Evolutionary conservation across 2,888 invertebrate genomes (phyloP), one percentile per base, ranked within the genome.

Genomic region (Hypselothyrea guttata): DNA sequence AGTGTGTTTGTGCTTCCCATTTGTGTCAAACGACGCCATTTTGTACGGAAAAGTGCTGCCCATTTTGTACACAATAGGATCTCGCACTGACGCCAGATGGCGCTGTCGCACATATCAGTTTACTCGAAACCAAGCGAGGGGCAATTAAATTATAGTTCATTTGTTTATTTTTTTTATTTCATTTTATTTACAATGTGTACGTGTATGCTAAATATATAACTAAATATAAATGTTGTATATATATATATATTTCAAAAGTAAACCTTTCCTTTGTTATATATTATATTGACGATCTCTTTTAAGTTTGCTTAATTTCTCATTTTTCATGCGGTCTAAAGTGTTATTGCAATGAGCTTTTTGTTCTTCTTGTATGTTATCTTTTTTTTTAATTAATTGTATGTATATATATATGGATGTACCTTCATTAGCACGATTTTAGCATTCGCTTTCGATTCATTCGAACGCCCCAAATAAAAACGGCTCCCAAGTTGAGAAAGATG

Each of bases 181-280:
- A 75, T 82, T 87, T 87, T 87, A 87, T 87, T 87, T 87, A 87
- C 87, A 87, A 75, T 87, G 71, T 84, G 77, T 84, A 71, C 77
- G 85, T 86, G 84, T 86, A 87, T 69, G 69, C 71, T 69, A 69
- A 69, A 78, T 86, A 83, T 86, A 87, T 86, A 73, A 83, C 79
- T 86, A 86, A 83, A 85, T 83, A 87, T 86, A 87, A 83, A 83
- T 86, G 75, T 86, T 84, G 73, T 58, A 53, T 46, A 54, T 74
- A 67, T 73, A 75, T 78, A 62, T 75, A 65, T 65, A 53, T 75
- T 82, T 75, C 83, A 83, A 83, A 78, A 78, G 74, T 78, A 83
- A 83, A 83, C 76, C 67, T 59, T 74, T 78, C 75, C 75, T 75
- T 79, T 57, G 51, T 48, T 40, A 61, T 72, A 60, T 70, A 57